Evolutionary conservation across 1,140 invertebrate genomes (phyloP), one percentile per base, ranked within the genome.

Genomic region (Musca vetustissima): DNA sequence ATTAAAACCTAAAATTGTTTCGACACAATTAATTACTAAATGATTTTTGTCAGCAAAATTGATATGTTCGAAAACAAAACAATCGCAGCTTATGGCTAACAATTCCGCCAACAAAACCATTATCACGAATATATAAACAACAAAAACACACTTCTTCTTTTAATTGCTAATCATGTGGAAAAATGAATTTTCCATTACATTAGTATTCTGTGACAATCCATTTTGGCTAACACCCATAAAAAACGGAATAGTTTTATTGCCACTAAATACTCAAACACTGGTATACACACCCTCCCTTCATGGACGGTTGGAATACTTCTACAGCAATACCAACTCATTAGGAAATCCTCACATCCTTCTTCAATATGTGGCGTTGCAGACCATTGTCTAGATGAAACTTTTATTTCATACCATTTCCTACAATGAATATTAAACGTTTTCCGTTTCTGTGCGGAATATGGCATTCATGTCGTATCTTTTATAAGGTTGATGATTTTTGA

Each of bases 181-280:
- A 80, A 80, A 80, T 80, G 78, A 80, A 80, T 80, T 80, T 80
- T 80, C 78, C 78, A 80, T 80, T 76, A 76, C 80, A 80, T 80
- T 80, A 80, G 78, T 80, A 80, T 80, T 80, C 78, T 80, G 76
- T 80, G 78, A 76, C 19, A 19, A 36, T 28, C 28, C 7, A 36
- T 36, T n/a, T 61, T 25, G 22, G 36, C 36, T 43, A 43, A 43
- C 36, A 43, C 11, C 36, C 36, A 13, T 43, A 43, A 43, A 43
- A 43, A 43, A 43, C 73, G 76, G 76, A 76, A 79, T 74, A 75
- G 77, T 80, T 80, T 57, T 57, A 3, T 57, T 57, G 13, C 22
- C 53, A 25, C 24, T 28, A 28, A 43, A 43, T 43, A 43, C 36
- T 32, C 28, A 32, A 3, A 4, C 28, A 32, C 24, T 11, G 14